Evolutionary conservation across 1,140 invertebrate species (phyloP), one percentile per base, ranked within the genome.

Genomic region (Euglossa dilemma): DNA sequence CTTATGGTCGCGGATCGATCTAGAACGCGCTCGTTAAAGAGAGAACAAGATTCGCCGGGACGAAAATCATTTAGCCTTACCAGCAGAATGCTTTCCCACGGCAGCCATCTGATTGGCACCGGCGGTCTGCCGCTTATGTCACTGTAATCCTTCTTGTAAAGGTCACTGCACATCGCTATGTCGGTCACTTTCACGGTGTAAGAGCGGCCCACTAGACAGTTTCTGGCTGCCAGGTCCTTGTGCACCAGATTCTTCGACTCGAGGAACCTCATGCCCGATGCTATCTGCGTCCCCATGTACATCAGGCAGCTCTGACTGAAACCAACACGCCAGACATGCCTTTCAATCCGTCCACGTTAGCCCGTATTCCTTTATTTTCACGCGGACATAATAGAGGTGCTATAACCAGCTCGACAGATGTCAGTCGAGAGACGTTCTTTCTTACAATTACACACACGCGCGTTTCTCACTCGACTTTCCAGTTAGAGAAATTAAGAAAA

Each of bases 211-310:
- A 98, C 96, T 74, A 98, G 96, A 93, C 98, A 97, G 94, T 98
- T 98, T 84, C 98, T 96, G 56, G 97, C 96, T 6, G 97, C 96
- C 69, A 97, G 94, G 92, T 97, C 97, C 86, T 97, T 96, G 93
- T 97, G 97, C 61, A 97, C 96, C 90, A 97, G 95, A 90, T 97
- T 96, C 92, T 97, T 96, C 25, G 96, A 96, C 94, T 97, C 97
- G 88, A 97, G 95, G 93, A 97, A 97, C 93, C 96, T 97, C 97
- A 98, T 98, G 84, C 97, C 97, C n/a, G 97, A 97, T 64, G 97
- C 97, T 91, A 98, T 97, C 93, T 98, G 97, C 77, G 96, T 96
- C 54, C 97, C 97, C 94, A 98, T 97, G 94, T 97, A 98, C 75
- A 98, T 96, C 87, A 98, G 95, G 94, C 96, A 97, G 85, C 96